These are phyloP conservation scores for Hedya salicella DNA, from an alignment of 2,888 invertebrate genomes.

Conservation along the genomic window DNA sequence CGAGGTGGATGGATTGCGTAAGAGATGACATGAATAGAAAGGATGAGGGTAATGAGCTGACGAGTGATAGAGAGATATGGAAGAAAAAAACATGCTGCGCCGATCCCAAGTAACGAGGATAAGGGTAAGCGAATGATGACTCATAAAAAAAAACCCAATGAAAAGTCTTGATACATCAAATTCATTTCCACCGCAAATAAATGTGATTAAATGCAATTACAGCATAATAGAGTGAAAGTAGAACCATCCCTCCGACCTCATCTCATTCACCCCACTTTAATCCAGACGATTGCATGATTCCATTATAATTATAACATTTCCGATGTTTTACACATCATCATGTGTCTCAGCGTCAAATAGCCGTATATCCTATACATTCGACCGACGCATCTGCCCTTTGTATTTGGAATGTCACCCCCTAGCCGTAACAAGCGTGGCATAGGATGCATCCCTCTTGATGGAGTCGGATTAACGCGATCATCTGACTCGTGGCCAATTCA, in stretches of 20 bases:
- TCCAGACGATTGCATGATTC: constrained; percentile 17
- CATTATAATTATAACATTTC: constrained; percentile 26
- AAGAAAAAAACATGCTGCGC: too few relatives aligned
- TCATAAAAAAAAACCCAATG: too few relatives aligned
- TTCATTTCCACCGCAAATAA: constrained; percentile 1
- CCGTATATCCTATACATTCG: background rate
- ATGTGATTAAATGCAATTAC: constrained; percentile 12
- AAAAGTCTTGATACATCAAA: too few relatives aligned
- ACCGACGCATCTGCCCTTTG: background rate
- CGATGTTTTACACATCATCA: constrained; percentile 13
- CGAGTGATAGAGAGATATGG: too few relatives aligned
- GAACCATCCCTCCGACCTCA: constrained; percentile 1
- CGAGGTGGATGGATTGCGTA: too few relatives aligned
- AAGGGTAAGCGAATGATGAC: too few relatives aligned
- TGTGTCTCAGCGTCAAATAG: background rate
- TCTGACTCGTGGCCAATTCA: constrained; percentile 16
- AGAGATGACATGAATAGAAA: too few relatives aligned
- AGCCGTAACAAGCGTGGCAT: constrained; percentile 11
- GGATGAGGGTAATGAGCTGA: too few relatives aligned
- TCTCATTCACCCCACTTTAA: constrained; percentile 20
- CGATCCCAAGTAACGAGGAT: too few relatives aligned
- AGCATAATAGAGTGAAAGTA: background rate
- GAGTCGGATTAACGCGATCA: constrained; percentile 12
- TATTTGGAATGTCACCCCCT: background rate
- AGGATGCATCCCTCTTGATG: constrained; percentile 1